Evolutionary conservation across 1,140 invertebrate genomes (phyloP), one percentile per base, ranked within the genome.

Genomic region (Formica selysi): DNA sequence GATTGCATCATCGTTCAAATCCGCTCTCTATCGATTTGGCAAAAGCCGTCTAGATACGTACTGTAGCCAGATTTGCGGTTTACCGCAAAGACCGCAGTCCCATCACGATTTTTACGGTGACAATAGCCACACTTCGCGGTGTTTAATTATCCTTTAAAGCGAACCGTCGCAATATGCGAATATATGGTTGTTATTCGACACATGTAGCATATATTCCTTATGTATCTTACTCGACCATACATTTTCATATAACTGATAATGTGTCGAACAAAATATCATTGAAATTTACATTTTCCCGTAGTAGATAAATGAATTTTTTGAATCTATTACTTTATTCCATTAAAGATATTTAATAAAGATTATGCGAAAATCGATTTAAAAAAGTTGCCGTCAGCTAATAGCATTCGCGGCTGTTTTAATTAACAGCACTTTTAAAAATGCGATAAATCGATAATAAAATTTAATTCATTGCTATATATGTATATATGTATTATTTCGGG

Each of bases 141-240:
- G 76, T 90, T 90, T 90, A 90, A 90, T 89, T 90, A 89, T 81
- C 67, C 89, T 90, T 90, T 89, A 79, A 89, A 90, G 73, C 67
- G 32, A 68, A 54, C 64, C 88, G 29, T 61, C 38, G 22, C 68
- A 57, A 88, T 88, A 74, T 79, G 54, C 38, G 87, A 85, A 41
- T 85, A 70, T 65, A 36, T 41, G 29, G 7, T 29, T 16, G n/a
- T 71, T 83, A 57, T 87, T 88, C 57, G n/a, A 22, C 10, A 16
- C 48, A 19, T 13, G 19, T 16, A 29, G 19, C 11, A 8, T 29
- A 48, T 65, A 36, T 64, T 44, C 26, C 16, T 74, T 76, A 51
- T 51, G n/a, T 68, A 41, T 73, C 13, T 26, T 48, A 61, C 61
- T 73, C 8, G 32, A n/a, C 11, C 19, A 19, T 71, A 57, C 4